Base-by-base conservation (phyloP, 2,113 vertebrate species). In the Harpagus bidentatus region DNA sequence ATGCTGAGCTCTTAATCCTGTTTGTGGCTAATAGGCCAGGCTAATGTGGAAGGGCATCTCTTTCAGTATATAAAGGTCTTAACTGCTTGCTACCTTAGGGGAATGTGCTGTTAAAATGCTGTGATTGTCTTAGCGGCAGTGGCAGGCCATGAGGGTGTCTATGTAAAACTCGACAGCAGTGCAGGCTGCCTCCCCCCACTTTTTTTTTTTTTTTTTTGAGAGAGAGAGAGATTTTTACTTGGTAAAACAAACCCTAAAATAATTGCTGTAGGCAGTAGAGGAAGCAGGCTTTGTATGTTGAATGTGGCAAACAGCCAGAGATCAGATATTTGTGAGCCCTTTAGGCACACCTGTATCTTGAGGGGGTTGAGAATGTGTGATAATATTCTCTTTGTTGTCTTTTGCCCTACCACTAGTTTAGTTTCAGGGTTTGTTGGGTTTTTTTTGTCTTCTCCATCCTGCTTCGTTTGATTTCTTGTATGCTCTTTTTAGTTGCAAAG, bases 1-100 rank as follows among this genome's bases (percentile, higher is more conserved):
- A 89, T 95, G 74, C 84, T 90, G 87, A 95, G 78, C 78, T 86
- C 59, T 94, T 94, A 94, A 93, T 96, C 87, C 87, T 87, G 47
- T 93, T 97, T 94, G 93, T 85, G 66, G 61, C 77, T 94, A 83
- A 94, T 58, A 88, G 81, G 50, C 73, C 78, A 45, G 58, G 56
- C 65, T 94, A 50, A 82, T 89, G 69, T 89, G 78, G 73, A 91
- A 82, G 73, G 50, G 48, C 86, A 85, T 94, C 61, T 89, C 78
- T 63, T 76, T 73, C 48, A 45, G 71, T 65, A 16, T 73, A 18
- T 77, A 53, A 82, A 91, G 74, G 58, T 82, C 70, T 95, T 93
- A 90, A 77, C 78, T 90, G 53, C 71, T 86, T 8, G 2, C n/a
- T 70, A 65, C 81, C 36, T 66, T 73, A 50, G 62, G 74, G 74